A percentile compares a stretch with the other conserved stretches of the same genome.
Conservation (phyloP, 2,888 invertebrate species). For the Lasius platythorax region DNA sequence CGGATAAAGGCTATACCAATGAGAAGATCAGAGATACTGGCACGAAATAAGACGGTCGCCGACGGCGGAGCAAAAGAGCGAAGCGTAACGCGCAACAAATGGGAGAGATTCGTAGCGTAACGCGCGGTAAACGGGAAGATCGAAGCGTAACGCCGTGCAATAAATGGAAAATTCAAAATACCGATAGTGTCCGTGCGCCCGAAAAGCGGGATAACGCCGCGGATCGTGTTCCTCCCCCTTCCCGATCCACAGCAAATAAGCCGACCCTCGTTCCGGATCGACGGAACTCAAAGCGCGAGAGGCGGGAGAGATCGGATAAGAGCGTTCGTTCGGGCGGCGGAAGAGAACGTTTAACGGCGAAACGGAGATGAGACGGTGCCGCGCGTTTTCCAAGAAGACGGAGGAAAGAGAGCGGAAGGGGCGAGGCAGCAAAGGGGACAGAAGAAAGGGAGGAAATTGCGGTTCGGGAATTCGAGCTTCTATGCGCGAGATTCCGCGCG, state of each 20-base stretch:
- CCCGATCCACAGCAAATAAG: slow-evolving; percentile 57
- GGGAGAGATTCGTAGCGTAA: slow-evolving; percentile 1
- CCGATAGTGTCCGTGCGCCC: not conserved
- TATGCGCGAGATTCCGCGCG: slow-evolving; percentile 56
- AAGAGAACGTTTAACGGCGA: slow-evolving; percentile 41
- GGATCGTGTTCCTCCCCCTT: slow-evolving; percentile 1
- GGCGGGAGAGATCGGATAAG: slow-evolving; percentile 52
- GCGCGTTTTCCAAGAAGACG: slow-evolving; percentile 35
- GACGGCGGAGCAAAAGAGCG: not conserved
- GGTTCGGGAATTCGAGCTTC: slow-evolving; percentile 66
- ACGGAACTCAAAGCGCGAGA: slow-evolving; percentile 53
- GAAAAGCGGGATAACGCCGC: slow-evolving; percentile 17
- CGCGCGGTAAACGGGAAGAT: slow-evolving; percentile 33
- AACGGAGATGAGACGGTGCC: slow-evolving; percentile 47
- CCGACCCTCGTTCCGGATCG: slow-evolving; percentile 60
- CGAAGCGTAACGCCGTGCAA: slow-evolving; percentile 13
- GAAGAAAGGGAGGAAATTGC: slow-evolving; percentile 66
- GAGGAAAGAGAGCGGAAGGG: slow-evolving; percentile 22
- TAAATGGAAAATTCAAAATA: slow-evolving; percentile 48
- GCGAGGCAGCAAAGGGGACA: slow-evolving; percentile 26
- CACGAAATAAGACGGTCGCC: not conserved
- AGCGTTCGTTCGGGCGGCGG: slow-evolving; percentile 34
- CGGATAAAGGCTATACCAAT: not conserved
- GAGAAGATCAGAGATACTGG: not conserved
- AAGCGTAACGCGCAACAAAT: not conserved